Evolutionary conservation across 1,140 invertebrate species (phyloP).

Genomic region (Calliphora vicina): DNA sequence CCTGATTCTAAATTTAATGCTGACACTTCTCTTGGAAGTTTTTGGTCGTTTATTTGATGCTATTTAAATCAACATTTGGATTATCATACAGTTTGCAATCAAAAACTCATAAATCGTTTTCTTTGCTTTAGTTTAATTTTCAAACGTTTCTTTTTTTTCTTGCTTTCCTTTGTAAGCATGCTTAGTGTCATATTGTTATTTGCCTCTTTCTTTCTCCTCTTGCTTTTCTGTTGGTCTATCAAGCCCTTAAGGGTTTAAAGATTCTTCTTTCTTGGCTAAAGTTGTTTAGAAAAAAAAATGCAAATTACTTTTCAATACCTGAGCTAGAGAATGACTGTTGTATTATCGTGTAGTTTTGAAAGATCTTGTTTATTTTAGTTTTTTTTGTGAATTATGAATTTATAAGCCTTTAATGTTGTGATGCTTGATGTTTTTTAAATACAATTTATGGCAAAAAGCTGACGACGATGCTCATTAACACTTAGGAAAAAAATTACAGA

Average conservation of each 20-base stretch:
- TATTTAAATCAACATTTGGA: neutral
- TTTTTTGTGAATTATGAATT: slow-evolving; percentile 16
- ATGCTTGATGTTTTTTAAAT: slow-evolving; percentile 17
- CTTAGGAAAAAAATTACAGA: neutral
- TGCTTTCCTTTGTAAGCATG: neutral
- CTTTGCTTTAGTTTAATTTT: neutral
- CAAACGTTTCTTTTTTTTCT: neutral
- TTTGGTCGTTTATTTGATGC: neutral
- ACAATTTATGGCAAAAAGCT: slow-evolving; percentile 5
- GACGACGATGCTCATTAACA: neutral
- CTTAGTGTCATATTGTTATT: neutral
- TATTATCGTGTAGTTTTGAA: neutral
- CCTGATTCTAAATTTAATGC: neutral
- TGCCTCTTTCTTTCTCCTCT: neutral
- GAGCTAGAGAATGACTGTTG: neutral
- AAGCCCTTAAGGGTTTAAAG: slow-evolving; percentile 1
- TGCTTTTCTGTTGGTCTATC: neutral
- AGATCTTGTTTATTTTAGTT: neutral
- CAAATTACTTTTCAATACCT: slow-evolving; percentile 24
- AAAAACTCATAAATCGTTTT: slow-evolving; percentile 26
- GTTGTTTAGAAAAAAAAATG: slow-evolving; percentile 9
- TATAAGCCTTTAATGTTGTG: slow-evolving; percentile 28
- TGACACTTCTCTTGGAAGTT: neutral
- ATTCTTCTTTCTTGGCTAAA: neutral
- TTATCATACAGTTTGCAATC: slow-evolving; percentile 32